Evolutionary conservation across 2,113 vertebrate genomes (phyloP), one percentile per base, ranked within the genome.

Genomic region (Athene noctua): DNA sequence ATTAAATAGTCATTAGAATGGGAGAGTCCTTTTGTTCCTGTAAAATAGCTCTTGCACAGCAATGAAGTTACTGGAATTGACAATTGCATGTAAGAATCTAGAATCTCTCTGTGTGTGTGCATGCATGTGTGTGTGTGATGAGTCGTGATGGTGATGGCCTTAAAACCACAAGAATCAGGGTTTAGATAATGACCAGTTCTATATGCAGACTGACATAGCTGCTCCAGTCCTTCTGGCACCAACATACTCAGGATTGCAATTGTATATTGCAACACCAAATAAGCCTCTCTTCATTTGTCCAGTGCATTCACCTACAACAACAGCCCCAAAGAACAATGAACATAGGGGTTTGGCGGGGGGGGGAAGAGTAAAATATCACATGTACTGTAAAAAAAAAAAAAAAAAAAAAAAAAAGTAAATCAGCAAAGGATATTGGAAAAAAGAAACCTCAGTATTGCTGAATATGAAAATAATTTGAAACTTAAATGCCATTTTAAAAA

Each of bases 1-100:
- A 94, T 91, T 81, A 96, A 77, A 59, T 55, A 78, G 57, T 71
- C 36, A 78, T 96, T 95, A 86, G 84, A 86, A 47, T 19, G 49
- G 8, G 5, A 36, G 9, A 57, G 22, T 58, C 34, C 9, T 93
- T 82, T 88, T 80, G 7, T 80, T 91, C 54, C 72, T 84, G 9
- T 42, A 47, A 91, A 83, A 83, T 57, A 52, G 34, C 4, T 46
- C 22, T 80, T 83, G 36, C n/a, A 23, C 26, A 47, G 38, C 8
- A 55, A 23, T 54, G 29, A n/a, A 22, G 2, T 22, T 57, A 10
- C 23, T 94, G 61, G 59, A 75, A 78, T 66, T 73, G 84, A 44
- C 7, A 49, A 3, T 77, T 46, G 17, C 27, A 29, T 10, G 22
- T 15, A 61, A 21, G 36, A 82, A 40, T 68, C 44, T 63, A 67